Percentiles rank a stretch among this genome's conserved stretches.
Evolutionary conservation across 1,140 invertebrate species (phyloP).

Genomic region (Papilio polytes): DNA sequence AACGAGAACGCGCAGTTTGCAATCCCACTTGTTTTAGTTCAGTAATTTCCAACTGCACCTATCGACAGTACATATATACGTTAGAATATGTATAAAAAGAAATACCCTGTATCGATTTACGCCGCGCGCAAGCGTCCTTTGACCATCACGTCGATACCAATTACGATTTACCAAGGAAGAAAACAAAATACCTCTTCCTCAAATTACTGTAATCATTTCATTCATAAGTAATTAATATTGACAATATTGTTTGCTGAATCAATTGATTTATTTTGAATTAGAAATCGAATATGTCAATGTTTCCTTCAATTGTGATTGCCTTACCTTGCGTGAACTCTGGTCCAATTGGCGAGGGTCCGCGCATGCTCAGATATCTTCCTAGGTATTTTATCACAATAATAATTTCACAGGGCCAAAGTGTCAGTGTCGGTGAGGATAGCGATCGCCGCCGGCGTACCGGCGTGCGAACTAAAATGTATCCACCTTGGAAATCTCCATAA

Average conservation of each 20-base stretch:
- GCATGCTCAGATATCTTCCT: conserved; percentile 64
- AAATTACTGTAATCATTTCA: neutral
- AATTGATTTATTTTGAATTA: conserved; percentile 7
- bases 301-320: conserved; percentile 36
- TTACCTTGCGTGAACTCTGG: conserved; percentile 55
- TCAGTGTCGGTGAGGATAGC: conserved; percentile 68
- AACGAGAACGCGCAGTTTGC: neutral
- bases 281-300: conserved; percentile 35
- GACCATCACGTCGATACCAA: conserved; percentile 35
- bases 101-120: conserved; percentile 66
- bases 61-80: neutral
- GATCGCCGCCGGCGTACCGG: conserved; percentile 65
- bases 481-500: conserved; percentile 50
- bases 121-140: conserved; percentile 71
- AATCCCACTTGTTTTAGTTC: neutral
- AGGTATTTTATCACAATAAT: conserved; percentile 63
- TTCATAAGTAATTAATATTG: neutral
- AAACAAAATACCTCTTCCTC: neutral
- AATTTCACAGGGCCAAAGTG: conserved; percentile 58
- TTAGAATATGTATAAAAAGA: conserved; percentile 45
- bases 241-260: neutral
- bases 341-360: conserved; percentile 67
- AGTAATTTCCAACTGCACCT: conserved; percentile 22
- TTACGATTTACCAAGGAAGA: conserved; percentile 28
- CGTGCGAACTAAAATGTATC: conserved; percentile 61